These are phyloP conservation scores for Eristalis tenax DNA, from an alignment of 2,888 invertebrate species.

Conservation along the genomic window DNA sequence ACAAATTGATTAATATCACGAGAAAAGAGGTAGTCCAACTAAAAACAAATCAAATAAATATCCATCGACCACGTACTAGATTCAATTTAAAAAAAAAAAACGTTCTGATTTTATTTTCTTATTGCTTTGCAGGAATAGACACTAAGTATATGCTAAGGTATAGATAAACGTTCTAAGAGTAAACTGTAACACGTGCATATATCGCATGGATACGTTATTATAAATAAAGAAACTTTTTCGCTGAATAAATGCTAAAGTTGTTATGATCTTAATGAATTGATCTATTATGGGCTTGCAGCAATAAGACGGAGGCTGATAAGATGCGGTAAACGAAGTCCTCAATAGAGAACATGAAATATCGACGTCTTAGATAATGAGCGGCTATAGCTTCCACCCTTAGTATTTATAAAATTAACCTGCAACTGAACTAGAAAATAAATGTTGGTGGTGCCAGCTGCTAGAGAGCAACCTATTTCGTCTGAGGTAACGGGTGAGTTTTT, in stretches of 20 bases:
- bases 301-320: no score
- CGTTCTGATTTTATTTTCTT: slow-evolving; percentile 58
- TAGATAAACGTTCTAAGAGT: not conserved
- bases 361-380: no score
- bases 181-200: not conserved
- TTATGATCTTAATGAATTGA: not conserved
- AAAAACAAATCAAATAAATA: slow-evolving; percentile 23
- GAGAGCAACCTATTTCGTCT: no score
- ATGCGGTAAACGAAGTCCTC: no score
- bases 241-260: slow-evolving; percentile 30
- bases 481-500: no score
- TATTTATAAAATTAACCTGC: no score
- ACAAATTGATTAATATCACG: not conserved
- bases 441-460: no score
- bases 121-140: slow-evolving; percentile 64
- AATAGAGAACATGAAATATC: no score
- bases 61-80: slow-evolving; percentile 55
- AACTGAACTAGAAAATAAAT: no score
- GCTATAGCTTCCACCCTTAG: no score
- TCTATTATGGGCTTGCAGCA: no score
- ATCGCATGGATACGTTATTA: slow-evolving; percentile 21
- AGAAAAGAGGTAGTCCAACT: slow-evolving; percentile 43
- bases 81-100: slow-evolving; percentile 35
- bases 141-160: slow-evolving; percentile 36
- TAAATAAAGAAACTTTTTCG: slow-evolving; percentile 58